Conservation (phyloP, 2,113 vertebrate species). For the Terrapene triunguis region DNA sequence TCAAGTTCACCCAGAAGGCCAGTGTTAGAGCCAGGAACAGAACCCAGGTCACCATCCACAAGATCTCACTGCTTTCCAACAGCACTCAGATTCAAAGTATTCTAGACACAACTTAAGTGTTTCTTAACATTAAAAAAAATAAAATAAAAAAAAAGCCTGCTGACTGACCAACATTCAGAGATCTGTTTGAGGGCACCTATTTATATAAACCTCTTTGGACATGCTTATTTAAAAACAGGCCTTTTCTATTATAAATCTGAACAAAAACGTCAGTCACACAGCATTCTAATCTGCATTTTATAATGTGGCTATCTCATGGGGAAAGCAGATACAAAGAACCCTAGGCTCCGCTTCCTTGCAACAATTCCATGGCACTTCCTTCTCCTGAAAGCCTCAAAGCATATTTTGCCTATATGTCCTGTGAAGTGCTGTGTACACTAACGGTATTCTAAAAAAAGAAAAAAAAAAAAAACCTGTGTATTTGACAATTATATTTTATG, state of each 20-base stretch:
- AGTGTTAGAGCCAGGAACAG: not conserved
- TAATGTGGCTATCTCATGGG: fast-evolving
- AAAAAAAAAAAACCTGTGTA: fast-evolving
- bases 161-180: fast-evolving
- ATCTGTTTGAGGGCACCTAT: fast-evolving
- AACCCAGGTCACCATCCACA: not conserved
- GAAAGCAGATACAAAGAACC: not conserved
- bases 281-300: not conserved
- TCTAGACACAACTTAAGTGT: fast-evolving
- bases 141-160: not conserved
- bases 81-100: fast-evolving
- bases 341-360: not conserved
- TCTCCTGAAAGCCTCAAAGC: not conserved
- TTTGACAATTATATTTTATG: fast-evolving
- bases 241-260: not conserved
- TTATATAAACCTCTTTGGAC: too few relatives aligned
- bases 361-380: not conserved
- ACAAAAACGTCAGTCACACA: not conserved
- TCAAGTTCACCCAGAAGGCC: too few relatives aligned
- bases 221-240: not conserved
- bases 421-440: not conserved
- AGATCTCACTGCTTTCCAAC: not conserved
- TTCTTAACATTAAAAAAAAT: too few relatives aligned
- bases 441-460: not conserved
- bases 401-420: fast-evolving